These are phyloP conservation scores for Condylura cristata DNA, from an alignment of 2,113 vertebrate genomes.

Conservation along the genomic window DNA sequence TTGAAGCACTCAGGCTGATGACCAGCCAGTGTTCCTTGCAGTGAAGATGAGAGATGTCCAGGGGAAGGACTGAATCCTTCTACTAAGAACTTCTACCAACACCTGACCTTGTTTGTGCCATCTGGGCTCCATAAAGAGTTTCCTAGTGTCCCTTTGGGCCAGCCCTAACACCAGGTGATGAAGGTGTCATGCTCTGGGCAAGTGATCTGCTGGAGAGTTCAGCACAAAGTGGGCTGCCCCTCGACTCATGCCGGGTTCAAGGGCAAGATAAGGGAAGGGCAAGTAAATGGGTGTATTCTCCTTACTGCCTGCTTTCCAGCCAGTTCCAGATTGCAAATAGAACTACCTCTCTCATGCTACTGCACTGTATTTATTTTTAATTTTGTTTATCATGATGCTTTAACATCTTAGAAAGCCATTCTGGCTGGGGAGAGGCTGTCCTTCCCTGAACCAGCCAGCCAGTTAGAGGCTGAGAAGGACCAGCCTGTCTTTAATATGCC, in stretches of 20 bases:
- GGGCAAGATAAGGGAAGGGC: not conserved
- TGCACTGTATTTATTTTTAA: not conserved
- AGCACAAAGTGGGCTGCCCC: not conserved
- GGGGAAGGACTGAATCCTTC: not conserved
- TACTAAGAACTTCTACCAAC: not conserved
- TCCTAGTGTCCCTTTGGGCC: not conserved
- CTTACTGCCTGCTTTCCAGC: not conserved
- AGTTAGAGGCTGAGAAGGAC: not conserved
- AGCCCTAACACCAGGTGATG: not conserved
- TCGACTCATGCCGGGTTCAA: not conserved
- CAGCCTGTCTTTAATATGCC: not conserved
- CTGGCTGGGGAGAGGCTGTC: not conserved
- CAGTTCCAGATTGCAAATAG: not conserved
- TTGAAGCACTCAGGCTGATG: not conserved
- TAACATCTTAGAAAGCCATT: not conserved
- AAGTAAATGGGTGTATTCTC: not conserved
- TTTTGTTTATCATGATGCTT: not conserved
- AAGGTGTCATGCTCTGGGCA: not conserved
- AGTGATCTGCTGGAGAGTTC: not conserved
- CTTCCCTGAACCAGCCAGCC: not conserved
- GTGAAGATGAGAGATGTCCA: not conserved
- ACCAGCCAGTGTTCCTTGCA: not conserved
- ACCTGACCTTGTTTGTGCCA: rapidly evolving
- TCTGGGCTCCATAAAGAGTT: not conserved
- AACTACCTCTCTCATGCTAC: not conserved